These are phyloP conservation scores for Urocitellus parryii DNA, from an alignment of 2,113 vertebrate genomes.

Conservation along the genomic window DNA sequence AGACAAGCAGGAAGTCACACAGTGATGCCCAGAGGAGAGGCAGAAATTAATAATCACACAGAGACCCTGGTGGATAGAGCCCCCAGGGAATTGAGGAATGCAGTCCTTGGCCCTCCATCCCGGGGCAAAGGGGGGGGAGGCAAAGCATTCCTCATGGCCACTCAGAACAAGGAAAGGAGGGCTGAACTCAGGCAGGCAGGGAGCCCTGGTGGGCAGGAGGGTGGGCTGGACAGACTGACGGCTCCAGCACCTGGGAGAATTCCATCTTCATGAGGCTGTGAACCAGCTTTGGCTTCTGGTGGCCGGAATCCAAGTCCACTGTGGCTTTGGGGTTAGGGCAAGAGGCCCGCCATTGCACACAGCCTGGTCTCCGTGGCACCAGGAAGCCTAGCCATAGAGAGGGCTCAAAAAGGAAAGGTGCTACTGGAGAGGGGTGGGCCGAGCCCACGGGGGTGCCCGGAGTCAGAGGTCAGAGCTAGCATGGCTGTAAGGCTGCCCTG, in stretches of 20 bases:
- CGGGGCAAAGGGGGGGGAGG: neutral
- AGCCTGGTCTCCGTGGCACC: neutral
- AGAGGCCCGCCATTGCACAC: accelerated
- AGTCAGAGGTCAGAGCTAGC: neutral
- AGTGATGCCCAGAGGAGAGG: constrained; percentile 51
- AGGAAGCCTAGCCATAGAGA: neutral
- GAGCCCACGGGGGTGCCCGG: neutral
- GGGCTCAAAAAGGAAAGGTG: neutral
- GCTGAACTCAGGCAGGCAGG: neutral
- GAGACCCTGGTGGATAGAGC: neutral
- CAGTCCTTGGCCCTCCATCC: constrained; percentile 49
- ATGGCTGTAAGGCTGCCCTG: neutral
- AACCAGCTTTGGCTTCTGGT: neutral
- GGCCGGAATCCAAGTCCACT: too few species aligned
- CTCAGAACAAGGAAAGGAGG: constrained; percentile 22
- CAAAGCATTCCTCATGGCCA: neutral
- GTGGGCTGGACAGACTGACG: neutral
- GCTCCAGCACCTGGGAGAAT: neutral
- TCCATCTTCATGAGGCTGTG: accelerated
- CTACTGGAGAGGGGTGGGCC: neutral
- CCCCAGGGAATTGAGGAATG: constrained; percentile 17
- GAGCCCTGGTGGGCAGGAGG: neutral
- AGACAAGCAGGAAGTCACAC: constrained; percentile 23
- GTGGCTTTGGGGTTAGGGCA: neutral
- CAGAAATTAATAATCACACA: neutral